Conservation (phyloP, 1,140 invertebrate genomes). For the Drosophila prosaltans region DNA sequence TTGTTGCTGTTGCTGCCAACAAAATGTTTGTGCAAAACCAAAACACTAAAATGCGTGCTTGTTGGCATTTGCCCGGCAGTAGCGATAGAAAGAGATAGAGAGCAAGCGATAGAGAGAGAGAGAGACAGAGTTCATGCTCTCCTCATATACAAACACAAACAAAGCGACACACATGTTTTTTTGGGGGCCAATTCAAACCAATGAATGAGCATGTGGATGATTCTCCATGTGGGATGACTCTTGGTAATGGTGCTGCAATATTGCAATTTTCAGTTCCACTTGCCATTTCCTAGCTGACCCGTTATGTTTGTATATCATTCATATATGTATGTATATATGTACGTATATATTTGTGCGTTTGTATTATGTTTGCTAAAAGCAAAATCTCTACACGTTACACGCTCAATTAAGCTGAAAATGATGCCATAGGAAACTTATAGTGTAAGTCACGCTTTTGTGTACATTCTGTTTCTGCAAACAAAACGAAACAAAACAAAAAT, state of each 20-base stretch:
- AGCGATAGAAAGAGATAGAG: slow-evolving; percentile 52
- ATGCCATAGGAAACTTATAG: slow-evolving; percentile 65
- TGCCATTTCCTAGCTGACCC: slow-evolving; percentile 22
- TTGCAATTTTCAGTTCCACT: slow-evolving; percentile 11
- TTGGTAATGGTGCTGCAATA: slow-evolving; percentile 4
- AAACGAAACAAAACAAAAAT: slow-evolving; percentile 1
- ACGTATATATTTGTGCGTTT: slow-evolving; percentile 10
- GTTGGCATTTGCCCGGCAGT: slow-evolving; percentile 52
- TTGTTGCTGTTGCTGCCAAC: slow-evolving; percentile 9
- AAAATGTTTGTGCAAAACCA: slow-evolving; percentile 48
- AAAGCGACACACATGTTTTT: slow-evolving; percentile 45
- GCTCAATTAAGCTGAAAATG: slow-evolving; percentile 78
- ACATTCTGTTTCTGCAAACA: slow-evolving; percentile 32
- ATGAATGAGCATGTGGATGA: slow-evolving; percentile 24
- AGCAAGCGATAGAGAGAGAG: too few relatives aligned
- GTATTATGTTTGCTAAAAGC: slow-evolving; percentile 52
- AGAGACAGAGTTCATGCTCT: slow-evolving; percentile 5
- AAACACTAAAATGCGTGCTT: slow-evolving; percentile 50
- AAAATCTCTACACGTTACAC: slow-evolving; percentile 71
- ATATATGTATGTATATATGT: slow-evolving; percentile 16
- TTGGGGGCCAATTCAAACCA: slow-evolving; percentile 25
- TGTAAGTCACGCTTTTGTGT: slow-evolving; percentile 70
- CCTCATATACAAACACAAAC: slow-evolving; percentile 14
- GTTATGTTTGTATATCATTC: slow-evolving; percentile 60
- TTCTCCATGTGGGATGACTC: not conserved